Base-by-base conservation (phyloP, 1,140 invertebrate genomes). In the Brachionus paranguensis region DNA sequence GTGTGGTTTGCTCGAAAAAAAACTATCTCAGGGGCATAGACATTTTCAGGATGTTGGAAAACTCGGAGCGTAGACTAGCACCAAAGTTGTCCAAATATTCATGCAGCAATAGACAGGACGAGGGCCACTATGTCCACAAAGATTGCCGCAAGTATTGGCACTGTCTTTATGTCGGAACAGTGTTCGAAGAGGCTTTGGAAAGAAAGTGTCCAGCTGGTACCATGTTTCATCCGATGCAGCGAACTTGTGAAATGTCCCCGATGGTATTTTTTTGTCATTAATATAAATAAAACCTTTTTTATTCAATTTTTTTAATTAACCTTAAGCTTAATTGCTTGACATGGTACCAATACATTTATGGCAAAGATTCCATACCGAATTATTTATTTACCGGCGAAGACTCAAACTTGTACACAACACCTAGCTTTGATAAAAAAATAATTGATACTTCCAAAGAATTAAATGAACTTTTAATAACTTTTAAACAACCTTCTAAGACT, bases 91-190 rank as follows among this genome's bases (percentile, higher is more conserved):
- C 17, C n/a, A 47, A 50, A 68, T 81, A n/a, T 68, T 81, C 78
- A 17, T 81, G 78, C 33, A 43, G 14, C 41, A 55, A 68, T 60
- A 60, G 45, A 64, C n/a, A 43, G 29, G 78, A 81, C 27, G 78
- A 81, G 41, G 53, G 78, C 24, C 27, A 81, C 27, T 81, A 64
- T 29, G 78, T 14, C 5, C 78, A 81, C 43, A 33, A 33, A 20
- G 68, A 83, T 72, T 83, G 81, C 53, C 81, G 33, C 7, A 68
- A 83, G n/a, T 83, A 83, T 14, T 83, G 81, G 81, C 81, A 83
- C 64, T 83, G 81, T 55, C 17, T 83, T 37, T 83, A 83, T 55
- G 81, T 83, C 6, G 60, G 60, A 33, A 83, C 81, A 33, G 47
- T 83, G 17, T 83, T 68, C 29, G 60, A 68, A 43, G 20, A n/a